A percentile compares a stretch with the other conserved stretches of the same genome.
These are phyloP conservation scores for Heliothis peltigera DNA, from an alignment of 2,888 invertebrate species.

Conservation along the genomic window DNA sequence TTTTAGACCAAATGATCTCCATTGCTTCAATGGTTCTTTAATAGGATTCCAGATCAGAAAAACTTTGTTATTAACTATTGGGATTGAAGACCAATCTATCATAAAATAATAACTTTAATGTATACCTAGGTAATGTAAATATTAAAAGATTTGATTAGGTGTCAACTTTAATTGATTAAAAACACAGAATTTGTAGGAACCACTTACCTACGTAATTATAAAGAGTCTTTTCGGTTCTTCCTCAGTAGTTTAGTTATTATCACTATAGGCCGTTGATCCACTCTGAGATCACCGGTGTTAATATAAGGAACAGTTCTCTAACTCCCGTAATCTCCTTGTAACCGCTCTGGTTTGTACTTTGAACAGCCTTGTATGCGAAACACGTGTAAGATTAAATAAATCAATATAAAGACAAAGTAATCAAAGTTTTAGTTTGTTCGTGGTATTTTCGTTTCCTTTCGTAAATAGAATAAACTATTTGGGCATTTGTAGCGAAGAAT, in stretches of 20 bases:
- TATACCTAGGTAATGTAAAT: too few relatives aligned
- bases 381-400: neutral
- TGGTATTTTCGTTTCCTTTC: neutral
- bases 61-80: neutral
- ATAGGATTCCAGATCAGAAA: too few relatives aligned
- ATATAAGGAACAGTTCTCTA: neutral
- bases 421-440: constrained; percentile 1
- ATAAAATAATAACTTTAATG: too few relatives aligned
- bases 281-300: neutral
- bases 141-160: too few relatives aligned
- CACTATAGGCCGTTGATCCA: neutral
- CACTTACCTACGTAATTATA: too few relatives aligned
- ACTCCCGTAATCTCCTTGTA: neutral
- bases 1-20: constrained; percentile 2
- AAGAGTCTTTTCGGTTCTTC: too few relatives aligned
- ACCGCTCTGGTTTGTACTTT: neutral
- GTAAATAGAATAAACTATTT: too few relatives aligned
- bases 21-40: neutral
- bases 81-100: too few relatives aligned
- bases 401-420: neutral
- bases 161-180: too few relatives aligned
- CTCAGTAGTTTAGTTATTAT: neutral
- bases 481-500: neutral
- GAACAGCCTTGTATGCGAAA: neutral
- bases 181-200: too few relatives aligned